Evolutionary conservation across 2,888 invertebrate species (phyloP).

Genomic region (Erebia aethiops): DNA sequence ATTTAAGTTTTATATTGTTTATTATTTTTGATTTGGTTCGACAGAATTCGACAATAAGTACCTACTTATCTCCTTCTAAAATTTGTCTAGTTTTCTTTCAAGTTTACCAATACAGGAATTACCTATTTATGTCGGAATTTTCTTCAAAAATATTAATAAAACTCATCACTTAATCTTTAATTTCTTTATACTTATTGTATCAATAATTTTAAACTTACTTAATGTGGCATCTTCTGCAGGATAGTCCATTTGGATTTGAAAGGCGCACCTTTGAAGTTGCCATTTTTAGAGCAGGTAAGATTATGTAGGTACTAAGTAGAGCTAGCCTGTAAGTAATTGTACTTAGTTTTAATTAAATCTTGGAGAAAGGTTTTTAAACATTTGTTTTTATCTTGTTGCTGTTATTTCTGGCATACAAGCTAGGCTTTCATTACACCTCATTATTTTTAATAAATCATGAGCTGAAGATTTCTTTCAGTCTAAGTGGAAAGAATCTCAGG

Average conservation of each 20-base stretch:
- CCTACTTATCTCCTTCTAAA: background rate
- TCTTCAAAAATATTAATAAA: background rate
- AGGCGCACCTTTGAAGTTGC: conserved; percentile 90
- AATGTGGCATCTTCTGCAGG: conserved; percentile 51
- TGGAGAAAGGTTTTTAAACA: no score
- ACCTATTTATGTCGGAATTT: background rate
- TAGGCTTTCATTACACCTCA: no score
- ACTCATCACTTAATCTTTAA: no score
- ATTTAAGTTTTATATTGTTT: background rate
- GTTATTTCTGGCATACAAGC: no score
- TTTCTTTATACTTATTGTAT: no score
- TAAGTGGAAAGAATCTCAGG: background rate
- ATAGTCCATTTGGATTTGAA: conserved; percentile 92
- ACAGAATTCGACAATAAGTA: background rate
- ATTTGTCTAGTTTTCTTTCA: background rate
- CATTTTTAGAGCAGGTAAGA: conserved; percentile 78
- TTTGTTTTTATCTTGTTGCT: no score
- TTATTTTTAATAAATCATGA: no score
- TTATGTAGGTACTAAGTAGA: background rate
- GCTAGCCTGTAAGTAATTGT: no score
- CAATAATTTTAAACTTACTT: background rate
- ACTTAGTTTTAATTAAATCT: no score
- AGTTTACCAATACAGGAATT: background rate
- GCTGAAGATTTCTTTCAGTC: no score
- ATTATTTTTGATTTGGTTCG: background rate